phyloP scores from a whole-genome alignment of 2,888 invertebrate genomes.

The Calliopum simillimum region DNA sequence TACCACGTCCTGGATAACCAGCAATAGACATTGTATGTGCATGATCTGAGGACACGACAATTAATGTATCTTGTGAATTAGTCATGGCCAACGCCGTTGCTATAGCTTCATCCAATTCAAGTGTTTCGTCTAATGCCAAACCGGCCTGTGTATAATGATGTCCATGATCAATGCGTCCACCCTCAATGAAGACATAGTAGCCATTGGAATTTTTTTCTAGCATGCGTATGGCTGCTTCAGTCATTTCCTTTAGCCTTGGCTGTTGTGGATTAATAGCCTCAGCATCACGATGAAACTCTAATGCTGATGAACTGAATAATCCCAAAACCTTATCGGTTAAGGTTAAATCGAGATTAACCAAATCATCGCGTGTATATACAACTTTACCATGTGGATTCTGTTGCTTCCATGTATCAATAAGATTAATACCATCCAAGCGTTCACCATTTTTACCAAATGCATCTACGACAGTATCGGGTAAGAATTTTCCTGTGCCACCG shows the following conservation, averaged over 20 bases:
- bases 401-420: constrained; percentile 76
- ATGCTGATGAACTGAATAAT: constrained; percentile 69
- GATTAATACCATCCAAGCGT: constrained; percentile 74
- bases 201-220: constrained; percentile 71
- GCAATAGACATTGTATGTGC: constrained; percentile 80
- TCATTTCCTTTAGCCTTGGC: constrained; percentile 77
- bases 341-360: constrained; percentile 68
- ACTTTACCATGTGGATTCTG: constrained; percentile 69
- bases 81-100: constrained; percentile 72
- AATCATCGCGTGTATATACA: constrained; percentile 71
- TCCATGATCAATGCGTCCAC: constrained; percentile 80
- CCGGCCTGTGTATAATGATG: constrained; percentile 77
- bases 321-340: constrained; percentile 70
- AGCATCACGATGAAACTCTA: constrained; percentile 71
- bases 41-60: constrained; percentile 84
- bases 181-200: constrained; percentile 73
- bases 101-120: constrained; percentile 80
- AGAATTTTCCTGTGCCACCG: constrained; percentile 77
- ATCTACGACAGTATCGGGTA: constrained; percentile 70
- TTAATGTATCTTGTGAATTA: constrained; percentile 78
- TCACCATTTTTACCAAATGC: constrained; percentile 69
- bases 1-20: constrained; percentile 76
- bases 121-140: constrained; percentile 80
- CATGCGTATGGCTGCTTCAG: constrained; percentile 72
- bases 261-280: constrained; percentile 62